A percentile compares a stretch with the other conserved stretches of the same genome.
phyloP scores from a whole-genome alignment of 92 coral and sea anemone genomes.

The Parazoanthus darwini region DNA sequence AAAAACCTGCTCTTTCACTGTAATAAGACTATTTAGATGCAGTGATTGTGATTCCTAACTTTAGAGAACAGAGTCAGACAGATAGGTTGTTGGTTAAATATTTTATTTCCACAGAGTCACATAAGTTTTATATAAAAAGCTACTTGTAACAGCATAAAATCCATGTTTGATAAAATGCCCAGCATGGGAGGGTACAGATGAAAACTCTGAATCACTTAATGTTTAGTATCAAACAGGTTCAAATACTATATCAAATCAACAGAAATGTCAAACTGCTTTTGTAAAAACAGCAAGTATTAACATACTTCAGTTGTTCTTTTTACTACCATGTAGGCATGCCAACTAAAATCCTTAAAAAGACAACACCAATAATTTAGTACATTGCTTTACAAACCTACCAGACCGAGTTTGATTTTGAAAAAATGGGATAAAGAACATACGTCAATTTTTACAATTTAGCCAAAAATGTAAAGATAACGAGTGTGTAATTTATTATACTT shows the following conservation, averaged over 20 bases:
- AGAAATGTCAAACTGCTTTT: background rate
- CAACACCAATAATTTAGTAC: background rate
- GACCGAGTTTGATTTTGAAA: too few relatives aligned
- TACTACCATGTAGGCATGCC: background rate
- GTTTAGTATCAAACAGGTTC: background rate
- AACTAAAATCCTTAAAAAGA: background rate
- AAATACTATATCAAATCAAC: background rate
- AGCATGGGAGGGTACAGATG: background rate
- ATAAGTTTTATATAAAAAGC: slow-evolving; percentile 14
- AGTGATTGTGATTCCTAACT: background rate
- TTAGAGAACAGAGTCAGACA: background rate
- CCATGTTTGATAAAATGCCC: slow-evolving; percentile 35
- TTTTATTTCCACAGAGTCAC: slow-evolving; percentile 29
- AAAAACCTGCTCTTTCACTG: too few relatives aligned
- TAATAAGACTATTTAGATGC: too few relatives aligned
- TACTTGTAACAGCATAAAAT: slow-evolving; percentile 38
- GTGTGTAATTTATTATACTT: too few relatives aligned
- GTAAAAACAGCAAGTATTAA: background rate
- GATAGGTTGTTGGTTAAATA: slow-evolving; percentile 19
- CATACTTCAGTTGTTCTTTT: background rate
- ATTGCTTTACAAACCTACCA: background rate
- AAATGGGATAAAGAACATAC: too few relatives aligned
- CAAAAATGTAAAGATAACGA: too few relatives aligned
- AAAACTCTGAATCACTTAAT: background rate
- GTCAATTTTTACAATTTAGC: too few relatives aligned